These are phyloP conservation scores for Drosophila guanche DNA, from an alignment of 1,140 invertebrate genomes.

Conservation along the genomic window DNA sequence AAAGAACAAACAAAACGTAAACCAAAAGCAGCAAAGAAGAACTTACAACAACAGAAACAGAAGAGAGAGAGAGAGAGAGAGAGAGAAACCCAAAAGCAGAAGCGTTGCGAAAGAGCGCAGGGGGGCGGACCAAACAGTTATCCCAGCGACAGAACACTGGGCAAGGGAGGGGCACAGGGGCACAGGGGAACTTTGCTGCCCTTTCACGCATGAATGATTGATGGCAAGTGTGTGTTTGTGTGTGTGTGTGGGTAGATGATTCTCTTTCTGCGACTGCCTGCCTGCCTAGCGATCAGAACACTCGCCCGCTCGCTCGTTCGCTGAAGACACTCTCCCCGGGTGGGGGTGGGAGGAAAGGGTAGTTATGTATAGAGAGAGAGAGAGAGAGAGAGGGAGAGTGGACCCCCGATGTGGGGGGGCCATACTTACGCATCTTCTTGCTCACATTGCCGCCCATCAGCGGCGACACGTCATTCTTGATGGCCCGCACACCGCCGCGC, in stretches of 20 bases:
- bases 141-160: neutral
- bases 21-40: constrained; percentile 33
- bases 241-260: constrained; percentile 3
- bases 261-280: constrained; percentile 22
- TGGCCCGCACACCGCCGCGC: constrained; percentile 56
- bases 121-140: too few relatives aligned
- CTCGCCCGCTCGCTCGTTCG: constrained; percentile 16
- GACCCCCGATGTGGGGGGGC: constrained; percentile 37
- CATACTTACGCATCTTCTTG: constrained; percentile 94
- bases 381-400: neutral
- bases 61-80: constrained; percentile 26
- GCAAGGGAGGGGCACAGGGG: neutral
- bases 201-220: neutral
- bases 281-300: constrained; percentile 43
- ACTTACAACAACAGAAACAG: constrained; percentile 23
- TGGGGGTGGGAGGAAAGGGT: constrained; percentile 1
- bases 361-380: neutral
- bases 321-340: constrained; percentile 4
- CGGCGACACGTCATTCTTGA: constrained; percentile 79
- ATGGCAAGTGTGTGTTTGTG: constrained; percentile 14
- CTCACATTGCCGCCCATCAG: constrained; percentile 89
- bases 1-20: constrained; percentile 5
- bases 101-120: neutral
- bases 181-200: neutral
- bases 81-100: neutral